phyloP scores from a whole-genome alignment of 1,140 invertebrate species.

The Leptinotarsa defecta region DNA sequence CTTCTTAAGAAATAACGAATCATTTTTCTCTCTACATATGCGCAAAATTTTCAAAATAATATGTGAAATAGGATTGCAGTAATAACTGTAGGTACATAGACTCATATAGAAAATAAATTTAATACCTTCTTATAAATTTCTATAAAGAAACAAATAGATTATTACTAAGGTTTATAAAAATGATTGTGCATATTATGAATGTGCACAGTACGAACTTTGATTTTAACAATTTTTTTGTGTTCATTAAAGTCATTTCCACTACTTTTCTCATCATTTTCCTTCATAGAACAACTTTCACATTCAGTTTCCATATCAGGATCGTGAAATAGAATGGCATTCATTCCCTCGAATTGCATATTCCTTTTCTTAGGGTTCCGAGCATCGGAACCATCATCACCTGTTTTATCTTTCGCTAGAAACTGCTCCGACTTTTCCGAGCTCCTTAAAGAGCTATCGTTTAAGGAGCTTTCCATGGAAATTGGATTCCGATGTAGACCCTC shows the following conservation, averaged over 20 bases:
- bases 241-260: neutral
- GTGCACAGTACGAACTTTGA: slow-evolving; percentile 26
- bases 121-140: no score
- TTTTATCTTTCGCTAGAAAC: neutral
- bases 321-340: neutral
- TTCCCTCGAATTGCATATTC: neutral
- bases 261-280: neutral
- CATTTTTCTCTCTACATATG: no score
- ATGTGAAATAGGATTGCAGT: no score
- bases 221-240: slow-evolving; percentile 25
- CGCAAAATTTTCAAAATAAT: no score
- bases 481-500: neutral
- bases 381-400: no score
- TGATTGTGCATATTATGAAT: slow-evolving; percentile 29
- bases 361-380: neutral
- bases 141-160: no score
- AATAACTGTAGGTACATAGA: no score
- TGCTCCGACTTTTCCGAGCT: neutral
- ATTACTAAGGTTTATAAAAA: slow-evolving; percentile 20
- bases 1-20: no score
- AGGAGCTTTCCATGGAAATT: neutral
- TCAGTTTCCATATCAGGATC: neutral
- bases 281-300: neutral
- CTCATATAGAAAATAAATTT: no score
- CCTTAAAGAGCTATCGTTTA: neutral